Percentiles rank a stretch among this genome's conserved stretches.
Conservation (phyloP, 2,113 vertebrate genomes). For the Tetrao urogallus region DNA sequence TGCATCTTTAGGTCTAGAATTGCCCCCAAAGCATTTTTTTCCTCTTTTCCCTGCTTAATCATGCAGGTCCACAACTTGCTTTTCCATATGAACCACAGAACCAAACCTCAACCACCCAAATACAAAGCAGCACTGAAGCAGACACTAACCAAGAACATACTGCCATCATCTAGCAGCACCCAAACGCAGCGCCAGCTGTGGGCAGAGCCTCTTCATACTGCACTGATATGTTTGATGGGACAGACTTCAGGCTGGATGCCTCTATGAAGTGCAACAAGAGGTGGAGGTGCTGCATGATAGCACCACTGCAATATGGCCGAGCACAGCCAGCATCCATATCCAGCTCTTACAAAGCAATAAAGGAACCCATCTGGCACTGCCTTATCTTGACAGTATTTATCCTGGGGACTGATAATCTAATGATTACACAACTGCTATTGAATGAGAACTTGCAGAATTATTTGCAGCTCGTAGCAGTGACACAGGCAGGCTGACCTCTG, state of each 20-base stretch:
- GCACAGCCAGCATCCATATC: neutral
- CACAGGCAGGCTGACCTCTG: conserved; percentile 32
- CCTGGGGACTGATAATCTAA: neutral
- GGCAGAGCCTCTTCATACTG: neutral
- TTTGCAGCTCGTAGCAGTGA: neutral
- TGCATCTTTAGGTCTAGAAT: rapidly evolving
- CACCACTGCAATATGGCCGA: neutral
- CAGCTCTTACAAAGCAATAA: conserved; percentile 10
- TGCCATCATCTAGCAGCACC: neutral
- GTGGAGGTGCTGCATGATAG: neutral
- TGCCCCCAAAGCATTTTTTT: rapidly evolving
- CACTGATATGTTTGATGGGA: rapidly evolving
- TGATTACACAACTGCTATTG: conserved; percentile 22
- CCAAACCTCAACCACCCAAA: no score
- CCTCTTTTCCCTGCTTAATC: neutral
- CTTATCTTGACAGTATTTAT: conserved; percentile 47
- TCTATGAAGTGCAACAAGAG: rapidly evolving
- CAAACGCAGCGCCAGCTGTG: neutral
- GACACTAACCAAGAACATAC: rapidly evolving
- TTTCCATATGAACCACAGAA: rapidly evolving
- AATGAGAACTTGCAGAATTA: conserved; percentile 1
- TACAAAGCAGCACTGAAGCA: neutral
- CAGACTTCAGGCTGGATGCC: rapidly evolving
- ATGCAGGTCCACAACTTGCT: neutral
- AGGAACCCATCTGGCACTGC: neutral